phyloP scores from a whole-genome alignment of 2,888 invertebrate species.

The Lapara coniferarum region DNA sequence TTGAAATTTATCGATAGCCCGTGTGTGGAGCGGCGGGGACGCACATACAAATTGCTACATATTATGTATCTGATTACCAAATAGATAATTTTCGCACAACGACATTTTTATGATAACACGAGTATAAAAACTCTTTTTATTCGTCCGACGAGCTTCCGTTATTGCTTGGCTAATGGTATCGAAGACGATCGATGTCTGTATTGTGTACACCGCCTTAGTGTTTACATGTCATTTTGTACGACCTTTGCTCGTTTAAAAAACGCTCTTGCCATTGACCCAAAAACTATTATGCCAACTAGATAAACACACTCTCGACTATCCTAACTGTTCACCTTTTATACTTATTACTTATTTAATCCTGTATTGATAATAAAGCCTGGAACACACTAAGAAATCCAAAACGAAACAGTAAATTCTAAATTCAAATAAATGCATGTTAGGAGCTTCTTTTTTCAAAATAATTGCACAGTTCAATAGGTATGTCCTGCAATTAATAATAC shows the following conservation, averaged over 20 bases:
- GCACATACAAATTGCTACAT: conserved; percentile 54
- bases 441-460: no score
- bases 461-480: no score
- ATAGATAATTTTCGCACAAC: conserved; percentile 40
- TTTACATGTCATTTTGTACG: not conserved
- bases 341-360: not conserved
- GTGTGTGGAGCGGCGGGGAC: conserved; percentile 68
- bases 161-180: not conserved
- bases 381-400: no score
- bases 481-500: no score
- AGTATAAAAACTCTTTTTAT: conserved; percentile 17
- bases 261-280: conserved; percentile 19
- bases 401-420: no score
- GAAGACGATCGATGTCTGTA: not conserved
- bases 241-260: not conserved
- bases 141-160: conserved; percentile 21
- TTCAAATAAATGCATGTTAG: no score
- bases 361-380: no score
- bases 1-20: conserved; percentile 76
- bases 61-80: conserved; percentile 28
- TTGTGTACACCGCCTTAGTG: conserved; percentile 12
- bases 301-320: not conserved
- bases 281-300: not conserved
- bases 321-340: not conserved
- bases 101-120: conserved; percentile 35